These are phyloP conservation scores for Aculops lycopersici DNA, from an alignment of 1,140 invertebrate genomes.

Conservation along the genomic window DNA sequence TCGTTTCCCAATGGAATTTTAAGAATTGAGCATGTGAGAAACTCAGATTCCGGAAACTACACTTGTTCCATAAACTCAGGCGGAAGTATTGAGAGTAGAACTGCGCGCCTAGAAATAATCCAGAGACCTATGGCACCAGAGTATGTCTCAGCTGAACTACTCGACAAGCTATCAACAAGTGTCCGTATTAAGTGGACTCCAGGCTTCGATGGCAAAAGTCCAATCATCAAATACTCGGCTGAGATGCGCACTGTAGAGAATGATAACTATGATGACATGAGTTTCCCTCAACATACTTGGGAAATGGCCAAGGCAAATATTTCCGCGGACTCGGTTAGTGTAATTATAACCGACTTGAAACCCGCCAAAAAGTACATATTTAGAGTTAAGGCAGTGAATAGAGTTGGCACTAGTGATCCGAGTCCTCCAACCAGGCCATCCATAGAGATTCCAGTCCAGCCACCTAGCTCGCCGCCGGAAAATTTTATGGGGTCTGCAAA, in stretches of 20 bases:
- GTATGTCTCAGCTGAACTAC: slow-evolving; percentile 37
- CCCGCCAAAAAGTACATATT: slow-evolving; percentile 84
- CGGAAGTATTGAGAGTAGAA: slow-evolving; percentile 61
- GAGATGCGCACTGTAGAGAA: slow-evolving; percentile 30
- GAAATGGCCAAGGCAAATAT: slow-evolving; percentile 55
- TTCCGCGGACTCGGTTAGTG: slow-evolving; percentile 36
- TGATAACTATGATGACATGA: background rate
- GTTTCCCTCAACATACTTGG: slow-evolving; percentile 36
- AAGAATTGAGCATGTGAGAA: slow-evolving; percentile 17
- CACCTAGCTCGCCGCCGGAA: slow-evolving; percentile 52
- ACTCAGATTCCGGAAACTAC: slow-evolving; percentile 20
- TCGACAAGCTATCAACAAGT: slow-evolving; percentile 14
- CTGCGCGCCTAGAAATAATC: slow-evolving; percentile 48
- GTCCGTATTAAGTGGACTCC: slow-evolving; percentile 78
- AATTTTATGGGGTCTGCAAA: slow-evolving; percentile 64
- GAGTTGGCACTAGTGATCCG: slow-evolving; percentile 43
- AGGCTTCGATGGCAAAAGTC: slow-evolving; percentile 83
- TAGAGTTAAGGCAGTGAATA: slow-evolving; percentile 69
- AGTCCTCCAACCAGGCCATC: slow-evolving; percentile 2
- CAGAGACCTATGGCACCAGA: slow-evolving; percentile 71
- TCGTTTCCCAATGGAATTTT: slow-evolving; percentile 18
- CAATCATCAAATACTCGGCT: slow-evolving; percentile 64
- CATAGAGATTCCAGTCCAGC: slow-evolving; percentile 14
- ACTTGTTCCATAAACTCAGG: slow-evolving; percentile 33
- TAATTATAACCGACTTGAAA: slow-evolving; percentile 48